Evolutionary conservation across 2,113 vertebrate genomes (phyloP).

Genomic region (Zeus faber): DNA sequence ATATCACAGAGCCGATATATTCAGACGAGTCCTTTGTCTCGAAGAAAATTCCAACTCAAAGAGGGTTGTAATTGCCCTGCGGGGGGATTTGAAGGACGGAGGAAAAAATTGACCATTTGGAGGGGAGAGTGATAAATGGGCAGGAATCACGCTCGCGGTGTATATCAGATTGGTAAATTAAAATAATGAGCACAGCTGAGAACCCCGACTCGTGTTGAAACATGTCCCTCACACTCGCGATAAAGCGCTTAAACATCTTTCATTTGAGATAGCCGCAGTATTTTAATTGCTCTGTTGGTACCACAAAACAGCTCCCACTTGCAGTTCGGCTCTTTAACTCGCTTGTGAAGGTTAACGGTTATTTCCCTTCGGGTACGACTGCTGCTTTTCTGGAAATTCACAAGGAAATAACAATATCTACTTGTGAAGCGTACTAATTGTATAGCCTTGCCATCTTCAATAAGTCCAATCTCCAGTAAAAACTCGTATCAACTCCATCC

Average conservation of each 20-base stretch:
- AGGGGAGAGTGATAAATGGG: slow-evolving; percentile 33
- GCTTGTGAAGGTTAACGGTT: no score
- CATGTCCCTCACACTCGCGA: slow-evolving; percentile 25
- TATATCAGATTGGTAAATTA: slow-evolving; percentile 35
- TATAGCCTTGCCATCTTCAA: no score
- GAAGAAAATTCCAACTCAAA: slow-evolving; percentile 45
- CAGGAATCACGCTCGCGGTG: slow-evolving; percentile 38
- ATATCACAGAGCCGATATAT: slow-evolving; percentile 19
- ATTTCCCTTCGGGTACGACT: no score
- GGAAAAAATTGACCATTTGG: slow-evolving; percentile 43
- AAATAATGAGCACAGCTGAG: slow-evolving; percentile 40
- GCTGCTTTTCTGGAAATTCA: no score
- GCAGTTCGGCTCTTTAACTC: slow-evolving; percentile 13
- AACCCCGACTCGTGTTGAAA: slow-evolving; percentile 30
- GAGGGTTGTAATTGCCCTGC: slow-evolving; percentile 24
- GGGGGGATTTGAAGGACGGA: slow-evolving; percentile 31
- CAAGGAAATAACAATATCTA: no score
- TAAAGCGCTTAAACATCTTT: slow-evolving; percentile 15
- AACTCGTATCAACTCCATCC: no score
- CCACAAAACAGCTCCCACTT: no score
- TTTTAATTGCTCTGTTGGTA: slow-evolving; percentile 27
- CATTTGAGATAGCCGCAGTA: slow-evolving; percentile 31
- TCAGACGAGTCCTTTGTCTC: slow-evolving; percentile 37
- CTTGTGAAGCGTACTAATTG: no score
- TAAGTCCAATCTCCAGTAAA: no score